Conservation (phyloP, 2,888 invertebrate genomes). For the Automeris io region DNA sequence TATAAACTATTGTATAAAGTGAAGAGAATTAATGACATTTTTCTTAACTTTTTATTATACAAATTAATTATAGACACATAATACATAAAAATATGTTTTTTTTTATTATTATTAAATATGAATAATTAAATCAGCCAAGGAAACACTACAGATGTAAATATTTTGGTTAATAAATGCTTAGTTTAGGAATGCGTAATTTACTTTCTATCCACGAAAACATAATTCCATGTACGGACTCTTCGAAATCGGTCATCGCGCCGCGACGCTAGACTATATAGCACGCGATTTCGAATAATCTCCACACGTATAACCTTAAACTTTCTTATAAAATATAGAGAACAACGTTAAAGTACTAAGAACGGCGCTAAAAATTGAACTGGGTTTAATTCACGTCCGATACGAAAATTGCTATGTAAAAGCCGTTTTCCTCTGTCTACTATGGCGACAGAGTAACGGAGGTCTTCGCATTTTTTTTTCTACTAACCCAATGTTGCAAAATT, state of each 20-base stretch:
- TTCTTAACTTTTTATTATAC: slow-evolving; percentile 64
- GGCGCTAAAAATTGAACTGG: slow-evolving; percentile 45
- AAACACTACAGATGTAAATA: slow-evolving; percentile 72
- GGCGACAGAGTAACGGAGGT: background rate
- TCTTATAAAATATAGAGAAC: slow-evolving; percentile 72
- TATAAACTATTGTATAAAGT: slow-evolving; percentile 78
- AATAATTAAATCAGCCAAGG: slow-evolving; percentile 74
- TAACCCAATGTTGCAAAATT: background rate
- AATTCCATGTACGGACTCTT: slow-evolving; percentile 44
- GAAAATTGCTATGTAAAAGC: background rate
- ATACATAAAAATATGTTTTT: slow-evolving; percentile 68
- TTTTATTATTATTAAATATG: slow-evolving; percentile 41
- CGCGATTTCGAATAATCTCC: slow-evolving; percentile 41
- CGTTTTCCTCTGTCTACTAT: slow-evolving; percentile 1
- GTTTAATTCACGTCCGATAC: background rate
- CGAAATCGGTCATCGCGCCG: slow-evolving; percentile 27
- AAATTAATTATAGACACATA: slow-evolving; percentile 75
- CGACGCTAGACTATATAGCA: background rate
- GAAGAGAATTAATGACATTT: slow-evolving; percentile 74
- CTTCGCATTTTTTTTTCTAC: slow-evolving; percentile 2
- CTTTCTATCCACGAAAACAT: slow-evolving; percentile 51
- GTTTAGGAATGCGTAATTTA: slow-evolving; percentile 71
- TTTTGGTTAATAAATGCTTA: slow-evolving; percentile 69
- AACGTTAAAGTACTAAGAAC: slow-evolving; percentile 66
- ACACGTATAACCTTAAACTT: slow-evolving; percentile 41